Base-by-base conservation (phyloP, 2,113 vertebrate species). In the Lagopus leucura region DNA sequence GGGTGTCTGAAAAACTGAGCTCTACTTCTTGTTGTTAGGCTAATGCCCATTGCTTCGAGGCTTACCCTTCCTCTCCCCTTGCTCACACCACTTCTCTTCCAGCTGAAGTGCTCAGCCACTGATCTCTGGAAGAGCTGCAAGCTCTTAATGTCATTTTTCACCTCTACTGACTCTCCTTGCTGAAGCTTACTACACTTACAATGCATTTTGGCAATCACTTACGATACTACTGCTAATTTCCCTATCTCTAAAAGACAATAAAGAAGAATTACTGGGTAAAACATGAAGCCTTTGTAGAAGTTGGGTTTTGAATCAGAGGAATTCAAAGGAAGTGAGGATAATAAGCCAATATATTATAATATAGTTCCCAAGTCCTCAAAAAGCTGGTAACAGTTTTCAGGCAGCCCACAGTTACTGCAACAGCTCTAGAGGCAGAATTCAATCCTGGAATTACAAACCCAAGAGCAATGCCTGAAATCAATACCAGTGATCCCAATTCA, bases 231-330 rank as follows among this genome's bases (percentile, higher is more conserved):
- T 77, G 71, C 86, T 89, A 52, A 54, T 57, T 89, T 80, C 71
- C 48, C 47, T 65, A 27, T 42, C 65, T 80, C 55, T 22, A 24
- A 36, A 72, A 89, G 86, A 86, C 0, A 2, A 77, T 52, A 34
- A 86, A 82, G 66, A 85, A 71, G 52, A 93, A 79, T 67, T 32
- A 80, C 28, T 65, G 82, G 15, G 38, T 72, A 55, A 83, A 89
- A 50, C 67, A 15, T 2, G 20, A 93, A 70, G 65, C 10, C 48
- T 86, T 40, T 76, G 82, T 34, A 90, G 72, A 60, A 64, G 27
- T 64, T 25, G 69, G n/a, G 52, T 52, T 80, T 90, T 80, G 83
- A 63, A 88, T 54, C 57, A 75, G 61, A 94, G 69, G 72, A 74
- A 80, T 61, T 63, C 61, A 78, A 89, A 88, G 60, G 63, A 69